Evolutionary conservation across 2,797 vertebrate species (phyloP), one percentile per base, ranked within the genome.

Genomic region (Tapirus indicus): DNA sequence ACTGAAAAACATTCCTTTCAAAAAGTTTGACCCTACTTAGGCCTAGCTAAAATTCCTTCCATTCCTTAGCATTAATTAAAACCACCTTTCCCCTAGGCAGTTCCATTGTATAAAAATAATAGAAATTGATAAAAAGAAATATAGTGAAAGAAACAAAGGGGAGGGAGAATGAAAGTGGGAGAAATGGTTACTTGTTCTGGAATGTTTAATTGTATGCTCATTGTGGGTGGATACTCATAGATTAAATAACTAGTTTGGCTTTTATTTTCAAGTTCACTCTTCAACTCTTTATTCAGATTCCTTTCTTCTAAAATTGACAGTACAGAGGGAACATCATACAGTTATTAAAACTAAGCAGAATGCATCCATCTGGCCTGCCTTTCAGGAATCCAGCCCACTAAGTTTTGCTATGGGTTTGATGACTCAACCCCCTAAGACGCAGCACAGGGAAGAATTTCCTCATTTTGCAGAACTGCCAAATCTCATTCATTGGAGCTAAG

Each of bases 331-430:
- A 86, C 69, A 97, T 80, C 89, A 88, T 58, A 88, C 68, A 62
- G 94, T 90, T 92, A 97, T 96, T 91, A 80, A 96, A 97, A 88
- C 79, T 69, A 92, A 83, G 80, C 88, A 95, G 90, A 97, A 91
- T 32, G 90, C 54, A 89, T 93, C 96, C 97, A 98, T 98, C 97
- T 97, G 97, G 88, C 41, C 1, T 58, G 97, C 62, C 95, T 97
- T 98, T 93, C 93, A 97, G 94, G 97, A 97, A 97, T 80, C 68
- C 95, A 94, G 78, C 97, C 97, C 97, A 95, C 94, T 97, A 78
- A 87, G 90, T 95, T 96, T 75, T 77, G 88, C 82, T 84, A 23
- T 27, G 95, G 75, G 71, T 88, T 96, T 92, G 95, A 97, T 97
- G 98, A 98, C 79, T 98, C 97, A 97, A 80, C 60, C 41, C 47